Percentiles rank a stretch among this genome's conserved stretches.
Evolutionary conservation across 2,797 vertebrate species (phyloP).

Genomic region (Chelon labrosus): DNA sequence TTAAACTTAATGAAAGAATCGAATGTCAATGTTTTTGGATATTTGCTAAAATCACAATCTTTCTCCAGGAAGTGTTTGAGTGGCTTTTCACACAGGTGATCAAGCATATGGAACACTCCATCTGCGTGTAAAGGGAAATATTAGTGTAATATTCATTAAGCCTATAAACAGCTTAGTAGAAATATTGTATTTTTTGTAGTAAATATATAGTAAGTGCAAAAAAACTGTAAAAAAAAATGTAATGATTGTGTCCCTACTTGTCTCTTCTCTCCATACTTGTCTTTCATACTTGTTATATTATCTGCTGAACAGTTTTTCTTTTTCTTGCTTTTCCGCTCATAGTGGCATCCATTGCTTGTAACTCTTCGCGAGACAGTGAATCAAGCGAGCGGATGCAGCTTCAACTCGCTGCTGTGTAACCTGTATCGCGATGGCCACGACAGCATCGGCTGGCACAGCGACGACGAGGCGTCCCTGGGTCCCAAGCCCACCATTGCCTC

Average conservation of each 20-base stretch:
- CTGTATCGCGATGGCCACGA: conserved; percentile 93
- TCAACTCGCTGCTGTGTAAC: conserved; percentile 96
- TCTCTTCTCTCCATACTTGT: background rate
- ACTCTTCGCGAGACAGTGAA: conserved; percentile 83
- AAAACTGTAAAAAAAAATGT: too few species aligned
- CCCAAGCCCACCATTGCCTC: conserved; percentile 90
- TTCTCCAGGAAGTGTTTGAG: too few species aligned
- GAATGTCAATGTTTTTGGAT: too few species aligned
- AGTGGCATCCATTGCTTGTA: conserved; percentile 93
- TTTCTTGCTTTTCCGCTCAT: background rate
- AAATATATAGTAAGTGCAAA: too few species aligned
- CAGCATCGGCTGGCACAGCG: conserved; percentile 97
- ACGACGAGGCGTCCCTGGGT: conserved; percentile 90
- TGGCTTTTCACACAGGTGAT: too few species aligned
- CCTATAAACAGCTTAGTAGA: too few species aligned
- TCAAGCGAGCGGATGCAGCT: conserved; percentile 80
- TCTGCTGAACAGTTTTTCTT: background rate
- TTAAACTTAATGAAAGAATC: too few species aligned
- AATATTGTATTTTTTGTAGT: too few species aligned
- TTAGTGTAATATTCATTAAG: too few species aligned
- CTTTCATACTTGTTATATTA: background rate
- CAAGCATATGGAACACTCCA: too few species aligned
- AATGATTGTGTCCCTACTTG: background rate
- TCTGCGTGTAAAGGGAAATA: too few species aligned
- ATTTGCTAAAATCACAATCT: too few species aligned